Percentiles rank a stretch among this genome's conserved stretches.
These are phyloP conservation scores for Montipora capitata DNA, from an alignment of 92 coral and sea anemone genomes.

Conservation along the genomic window DNA sequence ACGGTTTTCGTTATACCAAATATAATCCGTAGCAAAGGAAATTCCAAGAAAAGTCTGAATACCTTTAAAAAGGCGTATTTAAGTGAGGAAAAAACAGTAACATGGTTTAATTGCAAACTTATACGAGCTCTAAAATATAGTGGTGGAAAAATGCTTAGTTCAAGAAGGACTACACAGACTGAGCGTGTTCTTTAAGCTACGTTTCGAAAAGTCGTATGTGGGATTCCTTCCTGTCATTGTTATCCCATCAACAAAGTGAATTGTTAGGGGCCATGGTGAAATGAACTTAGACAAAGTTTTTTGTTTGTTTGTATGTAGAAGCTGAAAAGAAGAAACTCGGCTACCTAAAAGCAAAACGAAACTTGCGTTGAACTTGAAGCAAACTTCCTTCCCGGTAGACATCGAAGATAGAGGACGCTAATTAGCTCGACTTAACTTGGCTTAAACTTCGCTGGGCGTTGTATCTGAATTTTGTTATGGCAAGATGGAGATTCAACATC, in stretches of 20 bases:
- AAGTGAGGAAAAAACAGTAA: constrained; percentile 13
- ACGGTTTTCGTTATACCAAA: constrained; percentile 39
- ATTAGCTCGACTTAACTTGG: no score
- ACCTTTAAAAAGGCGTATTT: background rate
- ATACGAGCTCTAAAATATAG: background rate
- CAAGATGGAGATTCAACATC: background rate
- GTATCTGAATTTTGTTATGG: background rate
- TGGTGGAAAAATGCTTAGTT: background rate
- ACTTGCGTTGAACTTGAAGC: background rate
- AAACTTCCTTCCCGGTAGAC: background rate
- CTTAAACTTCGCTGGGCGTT: background rate
- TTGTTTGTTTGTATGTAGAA: background rate
- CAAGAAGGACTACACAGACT: no score
- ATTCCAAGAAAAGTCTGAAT: constrained; percentile 3
- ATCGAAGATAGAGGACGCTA: background rate
- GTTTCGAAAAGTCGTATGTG: background rate
- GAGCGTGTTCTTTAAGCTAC: no score
- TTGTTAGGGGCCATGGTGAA: background rate
- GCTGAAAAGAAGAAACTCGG: no score
- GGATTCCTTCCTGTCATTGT: background rate
- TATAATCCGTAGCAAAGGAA: constrained; percentile 24
- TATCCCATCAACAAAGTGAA: background rate
- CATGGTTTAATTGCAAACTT: background rate
- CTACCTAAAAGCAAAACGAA: background rate
- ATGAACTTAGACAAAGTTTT: background rate